A percentile compares a stretch with the other conserved stretches of the same genome.
Evolutionary conservation across 2,888 invertebrate species (phyloP).

Genomic region (Ochropleura plecta): DNA sequence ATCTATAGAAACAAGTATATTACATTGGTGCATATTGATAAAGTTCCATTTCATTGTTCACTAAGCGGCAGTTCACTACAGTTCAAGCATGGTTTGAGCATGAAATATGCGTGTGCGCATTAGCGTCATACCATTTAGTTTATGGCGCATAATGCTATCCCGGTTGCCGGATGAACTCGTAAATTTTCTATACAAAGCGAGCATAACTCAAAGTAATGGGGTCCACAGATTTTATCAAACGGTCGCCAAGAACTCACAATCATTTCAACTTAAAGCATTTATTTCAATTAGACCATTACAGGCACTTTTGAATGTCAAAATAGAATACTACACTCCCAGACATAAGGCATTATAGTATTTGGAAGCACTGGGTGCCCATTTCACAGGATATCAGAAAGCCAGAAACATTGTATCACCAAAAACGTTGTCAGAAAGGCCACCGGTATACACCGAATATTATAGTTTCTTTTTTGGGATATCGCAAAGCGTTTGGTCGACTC

Average conservation of each 20-base stretch:
- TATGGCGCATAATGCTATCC: conserved; percentile 23
- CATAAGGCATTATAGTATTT: no score
- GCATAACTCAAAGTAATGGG: background rate
- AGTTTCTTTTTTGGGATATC: no score
- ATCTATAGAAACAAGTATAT: background rate
- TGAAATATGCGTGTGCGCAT: conserved; percentile 7
- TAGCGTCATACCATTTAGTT: conserved; percentile 24
- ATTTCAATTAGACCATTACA: no score
- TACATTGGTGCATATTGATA: background rate
- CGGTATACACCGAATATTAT: no score
- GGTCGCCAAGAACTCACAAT: background rate
- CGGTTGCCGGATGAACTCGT: background rate
- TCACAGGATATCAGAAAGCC: background rate
- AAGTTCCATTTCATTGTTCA: background rate
- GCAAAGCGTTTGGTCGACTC: no score
- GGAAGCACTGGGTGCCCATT: no score
- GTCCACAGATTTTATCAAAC: background rate
- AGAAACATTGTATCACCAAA: background rate
- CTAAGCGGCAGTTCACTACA: background rate
- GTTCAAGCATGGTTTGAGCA: background rate
- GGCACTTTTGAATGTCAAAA: no score
- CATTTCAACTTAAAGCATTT: no score
- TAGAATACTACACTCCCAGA: no score
- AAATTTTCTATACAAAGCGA: background rate
- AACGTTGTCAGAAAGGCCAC: no score